phyloP scores from a whole-genome alignment of 2,113 vertebrate genomes.

The Pantherophis guttatus region DNA sequence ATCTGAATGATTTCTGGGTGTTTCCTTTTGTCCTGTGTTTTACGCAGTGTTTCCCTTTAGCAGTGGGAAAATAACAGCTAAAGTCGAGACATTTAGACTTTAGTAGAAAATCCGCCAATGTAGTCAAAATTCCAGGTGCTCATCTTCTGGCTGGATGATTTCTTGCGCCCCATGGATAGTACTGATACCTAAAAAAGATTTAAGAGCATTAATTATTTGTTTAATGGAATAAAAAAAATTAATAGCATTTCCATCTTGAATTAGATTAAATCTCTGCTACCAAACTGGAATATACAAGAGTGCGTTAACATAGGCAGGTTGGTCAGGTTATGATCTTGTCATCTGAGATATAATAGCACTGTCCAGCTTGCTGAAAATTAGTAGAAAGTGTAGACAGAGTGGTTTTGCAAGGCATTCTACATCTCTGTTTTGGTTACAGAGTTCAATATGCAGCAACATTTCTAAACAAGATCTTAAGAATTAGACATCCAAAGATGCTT shows the following conservation, averaged over 20 bases:
- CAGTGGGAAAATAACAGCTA: conserved; percentile 18
- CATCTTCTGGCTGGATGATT: conserved; percentile 53
- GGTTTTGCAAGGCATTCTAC: background rate
- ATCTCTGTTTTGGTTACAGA: background rate
- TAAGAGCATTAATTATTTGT: background rate
- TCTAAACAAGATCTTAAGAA: background rate
- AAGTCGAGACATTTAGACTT: conserved; percentile 45
- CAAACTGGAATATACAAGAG: background rate
- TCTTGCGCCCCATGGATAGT: conserved; percentile 44
- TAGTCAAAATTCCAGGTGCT: conserved; percentile 32
- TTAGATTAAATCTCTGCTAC: background rate
- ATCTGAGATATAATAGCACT: background rate
- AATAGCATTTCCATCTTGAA: background rate
- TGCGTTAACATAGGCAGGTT: background rate
- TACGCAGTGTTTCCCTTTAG: conserved; percentile 23
- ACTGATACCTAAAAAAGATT: conserved; percentile 51
- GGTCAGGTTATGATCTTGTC: background rate
- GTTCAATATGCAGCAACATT: background rate
- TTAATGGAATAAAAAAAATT: conserved; percentile 14
- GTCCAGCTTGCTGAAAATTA: background rate
- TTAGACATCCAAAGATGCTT: background rate
- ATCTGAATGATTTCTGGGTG: conserved; percentile 1
- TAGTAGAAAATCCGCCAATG: conserved; percentile 28
- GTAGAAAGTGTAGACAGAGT: background rate
- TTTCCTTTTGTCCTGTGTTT: background rate